These are phyloP conservation scores for Philereme vetulata DNA, from an alignment of 2,888 invertebrate genomes.

Conservation along the genomic window DNA sequence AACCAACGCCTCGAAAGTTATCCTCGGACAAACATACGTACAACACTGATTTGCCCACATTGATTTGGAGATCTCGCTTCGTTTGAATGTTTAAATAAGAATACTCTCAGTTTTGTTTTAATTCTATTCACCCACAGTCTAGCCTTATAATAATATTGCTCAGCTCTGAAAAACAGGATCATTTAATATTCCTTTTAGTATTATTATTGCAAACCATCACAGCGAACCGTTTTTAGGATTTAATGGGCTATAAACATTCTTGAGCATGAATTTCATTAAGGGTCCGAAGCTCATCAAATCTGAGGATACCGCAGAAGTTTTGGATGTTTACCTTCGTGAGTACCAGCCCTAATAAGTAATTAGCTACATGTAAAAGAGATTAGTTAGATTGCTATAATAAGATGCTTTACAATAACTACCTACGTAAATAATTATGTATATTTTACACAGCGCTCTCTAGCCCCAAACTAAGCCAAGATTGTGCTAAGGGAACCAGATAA, in stretches of 20 bases:
- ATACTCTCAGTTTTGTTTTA: too few relatives aligned
- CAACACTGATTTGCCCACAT: too few relatives aligned
- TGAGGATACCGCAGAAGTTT: constrained; percentile 25
- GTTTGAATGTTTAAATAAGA: too few relatives aligned
- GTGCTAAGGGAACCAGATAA: too few relatives aligned
- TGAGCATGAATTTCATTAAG: constrained; percentile 58
- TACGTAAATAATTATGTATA: not conserved
- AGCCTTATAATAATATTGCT: too few relatives aligned
- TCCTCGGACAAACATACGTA: too few relatives aligned
- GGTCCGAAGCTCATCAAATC: constrained; percentile 32
- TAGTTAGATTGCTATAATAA: not conserved
- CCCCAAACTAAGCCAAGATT: too few relatives aligned
- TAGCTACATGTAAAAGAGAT: not conserved
- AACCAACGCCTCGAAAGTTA: too few relatives aligned
- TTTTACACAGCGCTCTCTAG: too few relatives aligned
- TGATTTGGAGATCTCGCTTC: too few relatives aligned
- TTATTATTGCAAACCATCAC: constrained; percentile 4
- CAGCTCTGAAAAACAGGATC: constrained; percentile 3
- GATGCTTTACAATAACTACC: not conserved
- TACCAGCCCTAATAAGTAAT: constrained; percentile 18
- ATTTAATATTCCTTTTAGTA: constrained; percentile 2
- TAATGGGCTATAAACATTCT: constrained; percentile 62
- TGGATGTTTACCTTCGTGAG: constrained; percentile 25
- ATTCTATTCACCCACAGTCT: not conserved
- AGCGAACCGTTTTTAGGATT: constrained; percentile 42